Percentiles rank a stretch among this genome's conserved stretches.
These are phyloP conservation scores for Ptilonorhynchus violaceus DNA, from an alignment of 2,113 vertebrate genomes.

Conservation along the genomic window DNA sequence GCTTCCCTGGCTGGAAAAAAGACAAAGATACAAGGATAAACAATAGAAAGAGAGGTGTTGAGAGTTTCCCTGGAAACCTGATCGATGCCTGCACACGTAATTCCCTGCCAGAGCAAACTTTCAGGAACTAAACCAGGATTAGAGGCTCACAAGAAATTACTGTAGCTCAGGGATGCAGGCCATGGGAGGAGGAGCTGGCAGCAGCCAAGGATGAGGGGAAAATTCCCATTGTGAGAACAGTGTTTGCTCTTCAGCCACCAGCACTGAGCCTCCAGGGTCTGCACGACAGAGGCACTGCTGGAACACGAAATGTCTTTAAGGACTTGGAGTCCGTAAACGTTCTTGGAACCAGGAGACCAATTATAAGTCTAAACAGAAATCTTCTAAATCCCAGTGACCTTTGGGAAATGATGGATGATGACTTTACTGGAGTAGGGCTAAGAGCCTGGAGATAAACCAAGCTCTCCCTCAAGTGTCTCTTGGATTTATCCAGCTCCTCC, in stretches of 20 bases:
- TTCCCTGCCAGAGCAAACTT: background rate
- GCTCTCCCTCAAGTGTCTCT: background rate
- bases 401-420: background rate
- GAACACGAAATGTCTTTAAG: background rate
- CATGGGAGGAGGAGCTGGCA: background rate
- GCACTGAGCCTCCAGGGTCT: background rate
- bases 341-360: background rate
- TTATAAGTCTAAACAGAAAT: background rate
- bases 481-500: background rate
- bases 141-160: background rate
- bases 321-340: background rate
- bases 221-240: background rate
- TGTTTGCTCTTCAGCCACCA: background rate
- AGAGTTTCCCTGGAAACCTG: background rate
- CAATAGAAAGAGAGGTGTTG: background rate
- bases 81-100: background rate
- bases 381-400: background rate
- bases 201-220: background rate
- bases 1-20: constrained; percentile 69
- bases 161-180: background rate
- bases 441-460: background rate
- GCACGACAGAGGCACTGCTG: background rate
- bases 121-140: background rate
- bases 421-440: background rate
- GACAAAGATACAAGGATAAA: background rate